Conservation (phyloP, 2,113 vertebrate species). For the Tamias sibiricus region DNA sequence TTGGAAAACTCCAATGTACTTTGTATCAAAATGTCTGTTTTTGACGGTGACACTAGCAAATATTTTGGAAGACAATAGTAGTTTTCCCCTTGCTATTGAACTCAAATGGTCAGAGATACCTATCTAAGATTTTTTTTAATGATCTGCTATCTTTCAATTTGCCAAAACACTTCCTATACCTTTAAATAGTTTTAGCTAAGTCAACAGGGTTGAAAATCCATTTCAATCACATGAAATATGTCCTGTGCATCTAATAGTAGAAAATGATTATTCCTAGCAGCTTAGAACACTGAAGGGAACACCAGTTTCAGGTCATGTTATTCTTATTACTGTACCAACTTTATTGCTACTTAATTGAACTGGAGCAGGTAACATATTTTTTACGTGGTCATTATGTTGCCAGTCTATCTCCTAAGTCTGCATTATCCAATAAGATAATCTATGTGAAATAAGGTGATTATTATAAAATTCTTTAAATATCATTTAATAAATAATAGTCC, state of each 20-base stretch:
- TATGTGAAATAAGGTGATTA: not conserved
- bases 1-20: not conserved
- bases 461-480: not conserved
- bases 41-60: not conserved
- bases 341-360: not conserved
- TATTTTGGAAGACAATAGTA: not conserved
- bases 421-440: not conserved
- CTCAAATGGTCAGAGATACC: not conserved
- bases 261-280: not conserved
- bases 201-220: not conserved
- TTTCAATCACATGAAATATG: not conserved
- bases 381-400: not conserved
- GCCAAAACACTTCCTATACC: not conserved
- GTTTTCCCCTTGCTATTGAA: not conserved
- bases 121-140: not conserved
- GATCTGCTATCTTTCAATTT: not conserved
- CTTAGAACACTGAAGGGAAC: too few species aligned
- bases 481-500: not conserved
- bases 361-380: not conserved
- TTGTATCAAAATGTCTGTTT: not conserved
- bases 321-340: not conserved
- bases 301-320: not conserved
- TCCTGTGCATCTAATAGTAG: not conserved
- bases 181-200: not conserved
- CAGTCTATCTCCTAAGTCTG: not conserved